Conservation (phyloP, 2,797 vertebrate genomes). For the Myotis myotis region DNA sequence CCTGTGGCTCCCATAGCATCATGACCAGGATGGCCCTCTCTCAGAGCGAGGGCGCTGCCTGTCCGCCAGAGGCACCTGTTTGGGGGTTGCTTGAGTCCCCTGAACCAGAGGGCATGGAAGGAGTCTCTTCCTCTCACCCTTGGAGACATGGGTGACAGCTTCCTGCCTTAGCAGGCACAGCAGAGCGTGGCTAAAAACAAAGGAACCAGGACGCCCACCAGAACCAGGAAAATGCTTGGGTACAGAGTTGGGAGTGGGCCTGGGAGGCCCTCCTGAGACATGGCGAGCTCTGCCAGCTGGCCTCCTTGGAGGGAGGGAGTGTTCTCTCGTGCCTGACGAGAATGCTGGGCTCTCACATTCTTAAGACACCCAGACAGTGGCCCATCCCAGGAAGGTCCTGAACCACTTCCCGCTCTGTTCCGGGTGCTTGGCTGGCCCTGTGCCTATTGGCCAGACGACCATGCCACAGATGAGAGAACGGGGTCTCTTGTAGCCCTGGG, state of each 20-base stretch:
- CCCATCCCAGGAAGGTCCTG: background rate
- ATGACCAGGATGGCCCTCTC: background rate
- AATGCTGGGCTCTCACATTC: background rate
- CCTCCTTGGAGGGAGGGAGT: background rate
- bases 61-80: background rate
- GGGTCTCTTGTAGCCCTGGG: background rate
- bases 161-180: background rate
- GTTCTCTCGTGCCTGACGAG: background rate
- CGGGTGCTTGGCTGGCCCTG: background rate
- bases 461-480: accelerated
- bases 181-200: background rate
- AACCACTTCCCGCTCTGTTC: background rate
- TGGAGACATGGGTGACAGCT: background rate
- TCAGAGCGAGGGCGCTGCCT: background rate
- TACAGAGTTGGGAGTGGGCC: background rate
- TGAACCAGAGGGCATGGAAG: background rate
- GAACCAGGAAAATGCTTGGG: background rate
- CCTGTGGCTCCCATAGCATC: background rate
- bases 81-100: background rate
- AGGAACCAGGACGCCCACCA: background rate
- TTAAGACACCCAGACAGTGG: background rate
- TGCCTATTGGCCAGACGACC: background rate
- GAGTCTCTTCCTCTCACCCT: background rate
- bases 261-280: background rate
- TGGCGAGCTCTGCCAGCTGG: background rate